A percentile compares a stretch with the other conserved stretches of the same genome.
These are phyloP conservation scores for Brachyptera putata DNA, from an alignment of 2,888 invertebrate species.

Conservation along the genomic window DNA sequence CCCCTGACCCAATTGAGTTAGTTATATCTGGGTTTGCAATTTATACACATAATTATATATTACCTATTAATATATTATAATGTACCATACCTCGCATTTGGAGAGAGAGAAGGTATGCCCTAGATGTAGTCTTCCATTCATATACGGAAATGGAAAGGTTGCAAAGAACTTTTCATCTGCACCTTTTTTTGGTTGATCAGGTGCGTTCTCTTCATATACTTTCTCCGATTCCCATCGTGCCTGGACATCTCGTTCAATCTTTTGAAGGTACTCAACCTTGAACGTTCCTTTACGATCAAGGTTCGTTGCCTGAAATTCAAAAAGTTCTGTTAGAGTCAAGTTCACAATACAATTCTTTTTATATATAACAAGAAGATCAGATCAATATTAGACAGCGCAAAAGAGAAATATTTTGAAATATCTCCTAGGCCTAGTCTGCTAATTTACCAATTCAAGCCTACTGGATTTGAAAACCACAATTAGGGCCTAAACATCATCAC, in stretches of 20 bases:
- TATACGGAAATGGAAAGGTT: conserved; percentile 98
- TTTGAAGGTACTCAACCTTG: conserved; percentile 87
- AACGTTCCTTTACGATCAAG: conserved; percentile 86
- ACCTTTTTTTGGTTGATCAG: conserved; percentile 52
- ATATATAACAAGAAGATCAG: too few relatives aligned
- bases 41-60: too few relatives aligned
- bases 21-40: too few relatives aligned
- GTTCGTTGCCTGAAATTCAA: conserved; percentile 20
- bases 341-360: too few relatives aligned
- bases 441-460: too few relatives aligned
- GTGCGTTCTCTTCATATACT: conserved; percentile 80
- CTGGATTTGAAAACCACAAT: too few relatives aligned
- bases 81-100: conserved; percentile 78
- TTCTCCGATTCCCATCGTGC: conserved; percentile 77
- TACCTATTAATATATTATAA: neutral
- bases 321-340: neutral
- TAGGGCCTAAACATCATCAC: too few relatives aligned
- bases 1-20: too few relatives aligned
- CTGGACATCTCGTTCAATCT: conserved; percentile 84
- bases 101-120: conserved; percentile 96
- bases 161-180: conserved; percentile 80
- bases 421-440: too few relatives aligned
- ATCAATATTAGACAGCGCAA: too few relatives aligned
- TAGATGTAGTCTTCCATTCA: conserved; percentile 97
- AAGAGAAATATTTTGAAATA: too few relatives aligned